phyloP scores from a whole-genome alignment of 2,797 vertebrate species.

The Gymnoscopelus braueri region DNA sequence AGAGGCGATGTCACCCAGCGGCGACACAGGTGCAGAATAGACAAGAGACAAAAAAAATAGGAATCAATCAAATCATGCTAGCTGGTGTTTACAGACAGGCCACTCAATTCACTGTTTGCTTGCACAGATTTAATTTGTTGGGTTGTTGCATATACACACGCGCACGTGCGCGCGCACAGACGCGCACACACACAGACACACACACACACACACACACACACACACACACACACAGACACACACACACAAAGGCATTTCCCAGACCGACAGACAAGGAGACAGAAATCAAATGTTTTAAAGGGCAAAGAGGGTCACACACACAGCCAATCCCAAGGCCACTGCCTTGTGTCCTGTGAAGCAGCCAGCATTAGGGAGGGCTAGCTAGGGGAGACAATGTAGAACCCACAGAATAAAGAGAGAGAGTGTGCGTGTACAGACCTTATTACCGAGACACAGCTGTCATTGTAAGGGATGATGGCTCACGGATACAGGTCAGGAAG shows the following conservation, averaged over 20 bases:
- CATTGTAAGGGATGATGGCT: slow-evolving; percentile 54
- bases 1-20: slow-evolving; percentile 68
- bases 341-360: slow-evolving; percentile 52
- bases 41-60: slow-evolving; percentile 64
- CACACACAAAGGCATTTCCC: not conserved
- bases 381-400: slow-evolving; percentile 52
- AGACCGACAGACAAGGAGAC: not conserved
- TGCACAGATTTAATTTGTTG: slow-evolving; percentile 32
- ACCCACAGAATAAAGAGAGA: slow-evolving; percentile 57
- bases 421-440: slow-evolving; percentile 33
- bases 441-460: slow-evolving; percentile 62
- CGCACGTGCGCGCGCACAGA: slow-evolving; percentile 1
- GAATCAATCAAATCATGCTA: slow-evolving; percentile 62
- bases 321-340: slow-evolving; percentile 65
- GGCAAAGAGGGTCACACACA: slow-evolving; percentile 42
- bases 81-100: slow-evolving; percentile 54
- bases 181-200: not conserved
- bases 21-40: slow-evolving; percentile 76
- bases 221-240: not conserved
- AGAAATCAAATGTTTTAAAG: slow-evolving; percentile 53
- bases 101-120: slow-evolving; percentile 51
- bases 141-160: slow-evolving; percentile 37
- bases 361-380: slow-evolving; percentile 11
- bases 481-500: slow-evolving; percentile 44
- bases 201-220: slow-evolving; percentile 6